A percentile compares a stretch with the other conserved stretches of the same genome.
Evolutionary conservation across 1,140 invertebrate genomes (phyloP).

Genomic region (Aphaenogaster rudis): DNA sequence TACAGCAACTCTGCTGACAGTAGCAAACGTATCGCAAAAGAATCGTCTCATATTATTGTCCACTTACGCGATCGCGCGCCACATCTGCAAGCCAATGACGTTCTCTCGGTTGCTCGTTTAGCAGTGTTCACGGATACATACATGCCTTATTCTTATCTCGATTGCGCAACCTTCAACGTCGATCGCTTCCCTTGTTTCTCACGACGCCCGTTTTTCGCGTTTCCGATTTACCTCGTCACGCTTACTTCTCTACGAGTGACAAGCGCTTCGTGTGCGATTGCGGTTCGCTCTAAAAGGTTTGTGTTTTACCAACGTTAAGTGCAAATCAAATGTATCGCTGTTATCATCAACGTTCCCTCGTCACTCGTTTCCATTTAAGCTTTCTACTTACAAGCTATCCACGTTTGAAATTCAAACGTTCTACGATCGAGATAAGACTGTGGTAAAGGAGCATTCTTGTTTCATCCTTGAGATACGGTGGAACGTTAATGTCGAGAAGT

Average conservation of each 20-base stretch:
- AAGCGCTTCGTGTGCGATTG: background rate
- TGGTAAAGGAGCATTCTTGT: background rate
- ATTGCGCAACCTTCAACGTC: conserved; percentile 36
- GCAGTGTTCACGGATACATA: background rate
- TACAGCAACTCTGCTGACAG: background rate
- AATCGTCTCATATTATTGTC: background rate
- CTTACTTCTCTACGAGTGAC: background rate
- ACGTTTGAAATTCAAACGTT: background rate
- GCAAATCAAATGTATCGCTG: background rate
- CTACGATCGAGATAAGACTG: background rate
- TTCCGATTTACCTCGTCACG: conserved; percentile 12
- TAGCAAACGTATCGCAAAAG: background rate
- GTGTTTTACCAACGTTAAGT: background rate
- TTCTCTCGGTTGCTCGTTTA: background rate
- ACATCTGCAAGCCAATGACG: background rate
- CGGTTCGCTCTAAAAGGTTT: background rate
- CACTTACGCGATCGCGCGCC: background rate
- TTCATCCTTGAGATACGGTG: background rate
- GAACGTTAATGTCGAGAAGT: background rate
- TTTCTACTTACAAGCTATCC: background rate
- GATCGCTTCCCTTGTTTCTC: conserved; percentile 2
- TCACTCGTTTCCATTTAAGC: background rate
- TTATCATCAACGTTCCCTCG: background rate
- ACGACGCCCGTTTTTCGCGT: background rate
- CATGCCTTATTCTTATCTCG: conserved; percentile 31